phyloP scores from a whole-genome alignment of 2,797 vertebrate genomes.

The Pipistrellus kuhlii region DNA sequence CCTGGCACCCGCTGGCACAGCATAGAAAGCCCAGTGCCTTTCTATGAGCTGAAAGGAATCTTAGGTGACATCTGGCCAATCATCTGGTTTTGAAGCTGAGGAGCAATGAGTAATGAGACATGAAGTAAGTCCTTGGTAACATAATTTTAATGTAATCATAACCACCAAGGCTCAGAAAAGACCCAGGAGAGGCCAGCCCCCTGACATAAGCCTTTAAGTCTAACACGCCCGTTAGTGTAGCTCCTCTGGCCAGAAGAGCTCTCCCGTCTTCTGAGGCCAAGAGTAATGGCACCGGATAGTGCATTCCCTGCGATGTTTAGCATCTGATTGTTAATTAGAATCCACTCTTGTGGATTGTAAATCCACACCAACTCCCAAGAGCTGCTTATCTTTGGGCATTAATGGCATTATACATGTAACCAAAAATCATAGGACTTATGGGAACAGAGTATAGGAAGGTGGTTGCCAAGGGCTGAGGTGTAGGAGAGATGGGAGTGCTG shows the following conservation, averaged over 20 bases:
- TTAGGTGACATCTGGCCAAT: neutral
- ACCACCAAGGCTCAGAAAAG: neutral
- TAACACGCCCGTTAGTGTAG: neutral
- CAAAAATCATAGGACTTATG: neutral
- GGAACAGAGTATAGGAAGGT: neutral
- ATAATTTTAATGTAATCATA: neutral
- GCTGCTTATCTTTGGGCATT: neutral
- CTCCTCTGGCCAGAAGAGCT: neutral
- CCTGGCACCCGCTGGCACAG: neutral
- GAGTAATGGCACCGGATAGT: fast-evolving
- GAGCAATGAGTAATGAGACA: neutral
- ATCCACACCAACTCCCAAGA: neutral
- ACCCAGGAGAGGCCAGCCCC: neutral
- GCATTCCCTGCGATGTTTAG: neutral
- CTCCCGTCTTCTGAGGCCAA: neutral
- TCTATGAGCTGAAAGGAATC: neutral
- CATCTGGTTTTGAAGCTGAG: neutral
- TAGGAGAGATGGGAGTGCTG: neutral
- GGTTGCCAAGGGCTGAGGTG: neutral
- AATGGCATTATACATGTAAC: neutral
- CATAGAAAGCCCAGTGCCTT: neutral
- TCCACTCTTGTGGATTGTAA: neutral
- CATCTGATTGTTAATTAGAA: neutral
- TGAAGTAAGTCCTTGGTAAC: neutral
- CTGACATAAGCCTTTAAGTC: neutral